Evolutionary conservation across 92 coral and sea anemone genomes (phyloP).

Genomic region (Zoanthus gigantus): DNA sequence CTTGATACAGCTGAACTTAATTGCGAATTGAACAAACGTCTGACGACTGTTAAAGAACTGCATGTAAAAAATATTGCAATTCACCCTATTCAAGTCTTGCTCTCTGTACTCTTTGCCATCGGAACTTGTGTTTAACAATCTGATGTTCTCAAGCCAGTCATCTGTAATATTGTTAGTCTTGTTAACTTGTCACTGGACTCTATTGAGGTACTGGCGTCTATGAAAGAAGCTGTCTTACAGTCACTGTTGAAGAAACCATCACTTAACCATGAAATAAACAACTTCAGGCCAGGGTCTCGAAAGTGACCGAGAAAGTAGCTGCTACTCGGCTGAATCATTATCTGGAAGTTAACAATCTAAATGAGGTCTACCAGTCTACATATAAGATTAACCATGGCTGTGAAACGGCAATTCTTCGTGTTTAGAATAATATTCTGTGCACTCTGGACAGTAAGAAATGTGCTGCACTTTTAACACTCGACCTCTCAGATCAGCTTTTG

Average conservation of each 20-base stretch:
- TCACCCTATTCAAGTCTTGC: no score
- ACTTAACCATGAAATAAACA: background rate
- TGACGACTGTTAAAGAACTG: no score
- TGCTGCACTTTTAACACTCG: no score
- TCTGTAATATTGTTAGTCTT: background rate
- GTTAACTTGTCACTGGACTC: background rate
- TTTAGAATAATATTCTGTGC: background rate
- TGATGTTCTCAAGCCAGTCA: background rate
- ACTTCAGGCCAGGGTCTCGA: no score
- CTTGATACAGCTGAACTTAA: no score
- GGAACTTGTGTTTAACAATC: background rate
- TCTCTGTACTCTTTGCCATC: no score
- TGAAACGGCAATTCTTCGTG: background rate
- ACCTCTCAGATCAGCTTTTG: no score
- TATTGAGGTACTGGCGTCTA: background rate
- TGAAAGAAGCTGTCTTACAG: no score
- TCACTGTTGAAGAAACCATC: no score
- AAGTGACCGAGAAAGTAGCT: background rate
- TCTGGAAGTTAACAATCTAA: background rate
- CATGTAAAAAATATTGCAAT: no score
- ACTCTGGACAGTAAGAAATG: background rate
- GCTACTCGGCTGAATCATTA: background rate
- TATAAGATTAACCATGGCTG: background rate
- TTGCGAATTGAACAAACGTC: no score
- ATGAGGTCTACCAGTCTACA: background rate